phyloP scores from a whole-genome alignment of 2,888 invertebrate genomes.

The Pammene aurita region DNA sequence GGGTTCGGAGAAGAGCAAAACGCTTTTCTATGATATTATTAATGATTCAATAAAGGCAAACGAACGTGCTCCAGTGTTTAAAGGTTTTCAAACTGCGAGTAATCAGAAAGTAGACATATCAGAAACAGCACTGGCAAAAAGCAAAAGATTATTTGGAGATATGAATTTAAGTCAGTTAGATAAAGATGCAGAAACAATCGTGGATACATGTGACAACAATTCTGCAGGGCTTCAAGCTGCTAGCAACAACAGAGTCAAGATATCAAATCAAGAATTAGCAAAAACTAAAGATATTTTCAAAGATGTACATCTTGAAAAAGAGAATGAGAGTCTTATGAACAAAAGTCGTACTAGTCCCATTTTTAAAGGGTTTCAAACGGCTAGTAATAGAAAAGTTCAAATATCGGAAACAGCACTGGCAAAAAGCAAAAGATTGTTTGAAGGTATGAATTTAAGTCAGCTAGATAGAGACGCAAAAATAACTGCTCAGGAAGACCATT shows the following conservation, averaged over 20 bases:
- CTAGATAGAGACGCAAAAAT: not conserved
- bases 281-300: not conserved
- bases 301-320: constrained; percentile 20
- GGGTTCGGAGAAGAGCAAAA: constrained; percentile 48
- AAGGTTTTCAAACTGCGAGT: constrained; percentile 60
- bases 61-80: constrained; percentile 20
- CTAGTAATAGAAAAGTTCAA: constrained; percentile 56
- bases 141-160: constrained; percentile 61
- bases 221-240: constrained; percentile 34
- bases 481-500: not conserved
- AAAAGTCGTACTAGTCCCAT: constrained; percentile 1
- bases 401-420: constrained; percentile 60
- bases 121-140: constrained; percentile 60
- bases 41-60: not conserved
- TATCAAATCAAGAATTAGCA: constrained; percentile 9
- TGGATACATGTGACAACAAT: not conserved
- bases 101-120: constrained; percentile 59
- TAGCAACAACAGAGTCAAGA: not conserved
- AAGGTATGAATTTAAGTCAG: constrained; percentile 48
- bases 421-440: constrained; percentile 61
- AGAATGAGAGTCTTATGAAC: not conserved
- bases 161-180: constrained; percentile 37
- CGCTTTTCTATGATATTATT: constrained; percentile 46
- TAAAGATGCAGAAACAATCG: not conserved
- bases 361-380: constrained; percentile 58